Base-by-base conservation (phyloP, 2,888 invertebrate species). In the Ferrisia virgata region DNA sequence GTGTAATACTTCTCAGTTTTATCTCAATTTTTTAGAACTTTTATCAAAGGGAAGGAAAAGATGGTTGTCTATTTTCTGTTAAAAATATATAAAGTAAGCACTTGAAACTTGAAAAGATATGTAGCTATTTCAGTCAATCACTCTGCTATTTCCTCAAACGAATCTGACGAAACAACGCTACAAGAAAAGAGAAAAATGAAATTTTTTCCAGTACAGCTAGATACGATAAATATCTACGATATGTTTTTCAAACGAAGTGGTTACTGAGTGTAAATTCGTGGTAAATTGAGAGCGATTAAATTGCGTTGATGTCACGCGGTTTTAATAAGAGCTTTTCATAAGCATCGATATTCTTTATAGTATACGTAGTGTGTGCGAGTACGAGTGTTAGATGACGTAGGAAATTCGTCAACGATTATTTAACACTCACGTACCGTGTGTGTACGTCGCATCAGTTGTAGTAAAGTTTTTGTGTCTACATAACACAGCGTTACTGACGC, bases 281-380 rank as follows among this genome's bases (percentile, higher is more conserved):
- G 64, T 64, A 64, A 64, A 64, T 64, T 64, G 64, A 64, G 28
- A 64, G 28, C 64, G 64, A 64, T 64, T 64, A 64, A 64, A 64
- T 64, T 28, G 28, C 18, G 64, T 64, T 28, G 28, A 18, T 28
- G 64, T 64, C 64, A 64, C 64, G 64, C 28, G 64, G 64, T 64
- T 25, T 64, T 64, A 4, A 18, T 53, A 53, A 53, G 53, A 53
- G 53, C 53, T 53, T 53, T 53, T 22, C 53, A 53, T 13, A 22
- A 64, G 64, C 28, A 28, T 28, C 64, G 64, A 58, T 58, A 58
- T 58, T 58, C 47, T 47, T 47, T 53, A 53, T 22, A 22, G 18
- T 22, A 8, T 18, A 9, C 22, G 53, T n/a, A n/a, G n/a, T n/a
- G n/a, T n/a, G n/a, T n/a, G n/a, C n/a, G n/a, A n/a, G n/a, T 64